These are phyloP conservation scores for Epistrophe grossulariae DNA, from an alignment of 2,888 invertebrate genomes.

Conservation along the genomic window DNA sequence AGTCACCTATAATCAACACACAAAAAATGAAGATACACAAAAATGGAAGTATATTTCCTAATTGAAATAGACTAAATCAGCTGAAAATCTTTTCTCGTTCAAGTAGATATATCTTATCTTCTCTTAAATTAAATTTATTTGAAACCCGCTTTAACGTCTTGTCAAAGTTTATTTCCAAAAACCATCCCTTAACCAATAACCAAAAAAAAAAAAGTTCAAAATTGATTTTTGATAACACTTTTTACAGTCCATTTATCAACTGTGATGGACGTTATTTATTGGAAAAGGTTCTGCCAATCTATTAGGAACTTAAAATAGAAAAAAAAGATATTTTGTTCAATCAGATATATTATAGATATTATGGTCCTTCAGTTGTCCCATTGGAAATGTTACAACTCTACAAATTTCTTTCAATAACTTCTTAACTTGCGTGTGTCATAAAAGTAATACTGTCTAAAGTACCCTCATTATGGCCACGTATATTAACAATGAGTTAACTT, in stretches of 20 bases:
- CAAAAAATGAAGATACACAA: too few relatives aligned
- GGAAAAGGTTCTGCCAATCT: not conserved
- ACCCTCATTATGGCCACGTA: conserved; percentile 13
- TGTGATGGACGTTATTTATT: conserved; percentile 15
- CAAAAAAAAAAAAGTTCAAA: not conserved
- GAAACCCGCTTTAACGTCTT: not conserved
- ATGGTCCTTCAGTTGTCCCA: not conserved
- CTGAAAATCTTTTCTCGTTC: too few relatives aligned
- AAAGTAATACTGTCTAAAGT: conserved; percentile 19
- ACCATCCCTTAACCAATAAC: not conserved
- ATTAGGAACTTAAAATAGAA: not conserved
- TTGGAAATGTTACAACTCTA: not conserved
- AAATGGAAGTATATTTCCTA: too few relatives aligned
- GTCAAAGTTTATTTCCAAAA: not conserved
- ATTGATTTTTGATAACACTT: conserved; percentile 9
- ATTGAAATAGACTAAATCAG: too few relatives aligned
- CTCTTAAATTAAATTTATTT: not conserved
- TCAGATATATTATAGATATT: not conserved
- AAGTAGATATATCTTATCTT: too few relatives aligned
- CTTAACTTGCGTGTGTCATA: conserved; percentile 8
- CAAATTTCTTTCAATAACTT: conserved; percentile 17
- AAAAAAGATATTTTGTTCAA: not conserved
- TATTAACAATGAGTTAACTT: conserved; percentile 35
- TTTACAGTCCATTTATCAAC: conserved; percentile 1
- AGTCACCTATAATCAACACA: too few relatives aligned